Evolutionary conservation across 2,888 invertebrate genomes (phyloP), one percentile per base, ranked within the genome.

Genomic region (Chrysolina americana): DNA sequence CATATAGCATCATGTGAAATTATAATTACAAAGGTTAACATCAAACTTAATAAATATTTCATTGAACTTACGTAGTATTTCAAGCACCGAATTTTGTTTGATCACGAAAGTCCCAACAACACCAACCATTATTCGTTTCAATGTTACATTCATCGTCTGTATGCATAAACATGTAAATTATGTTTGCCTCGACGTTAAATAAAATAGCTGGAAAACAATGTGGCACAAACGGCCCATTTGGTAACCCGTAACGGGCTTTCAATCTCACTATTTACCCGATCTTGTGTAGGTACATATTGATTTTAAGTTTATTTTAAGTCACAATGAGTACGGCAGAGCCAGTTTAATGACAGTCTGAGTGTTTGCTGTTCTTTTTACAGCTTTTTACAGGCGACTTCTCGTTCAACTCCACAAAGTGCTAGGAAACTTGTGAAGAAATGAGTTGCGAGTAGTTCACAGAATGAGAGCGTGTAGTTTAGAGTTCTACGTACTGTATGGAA

Each of bases 341-440:
- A 9, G 44, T 66, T 66, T 66, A 66, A 66, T 66, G 66, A 65
- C 65, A 65, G 47, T 21, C 21, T n/a, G 65, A 48, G 44, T 66
- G 50, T 66, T 50, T 66, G 47, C 44, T n/a, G n/a, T 66, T 15
- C 50, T 50, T 48, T 66, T 66, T 66, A 66, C 66, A 36, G 50
- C 48, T 47, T 66, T 50, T 66, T 17, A 48, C 65, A 66, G 17
- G 41, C 59, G 59, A 59, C 59, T 59, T 36, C 36, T 23, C 50
- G 28, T 28, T 11, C 28, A 50, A 50, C 66, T 66, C 28, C 36
- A 13, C 28, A 23, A 66, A 59, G 59, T 59, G 59, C 59, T 36
- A 4, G n/a, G 10, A n/a, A 23, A 28, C 59, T 59, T 36, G n/a
- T 59, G n/a, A 59, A 59, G n/a, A n/a, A 11, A 36, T 10, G 21